Conservation (phyloP, 2,888 invertebrate species). For the Heteromyza rotundicornis region DNA sequence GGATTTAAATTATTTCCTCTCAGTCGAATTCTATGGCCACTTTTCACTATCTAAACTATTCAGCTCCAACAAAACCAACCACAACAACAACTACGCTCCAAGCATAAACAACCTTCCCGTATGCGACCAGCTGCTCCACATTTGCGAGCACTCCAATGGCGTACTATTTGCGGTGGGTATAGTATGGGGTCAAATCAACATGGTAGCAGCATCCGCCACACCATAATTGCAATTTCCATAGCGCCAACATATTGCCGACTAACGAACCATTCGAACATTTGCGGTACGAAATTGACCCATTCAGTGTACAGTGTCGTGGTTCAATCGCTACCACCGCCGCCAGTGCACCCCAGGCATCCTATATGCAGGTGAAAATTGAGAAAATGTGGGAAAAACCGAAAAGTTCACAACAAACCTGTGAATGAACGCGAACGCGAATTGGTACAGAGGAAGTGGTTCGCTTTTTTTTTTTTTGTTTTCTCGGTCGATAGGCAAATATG, state of each 20-base stretch:
- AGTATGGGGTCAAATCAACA: slow-evolving; percentile 42
- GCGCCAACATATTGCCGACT: slow-evolving; percentile 16
- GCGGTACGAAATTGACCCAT: slow-evolving; percentile 48
- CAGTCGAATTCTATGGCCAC: too few relatives aligned
- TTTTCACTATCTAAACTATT: too few relatives aligned
- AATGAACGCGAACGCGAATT: neutral
- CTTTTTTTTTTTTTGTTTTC: too few relatives aligned
- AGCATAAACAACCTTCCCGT: too few relatives aligned
- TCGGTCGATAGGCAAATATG: too few relatives aligned
- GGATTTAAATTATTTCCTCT: too few relatives aligned
- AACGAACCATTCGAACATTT: slow-evolving; percentile 45
- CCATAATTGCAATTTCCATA: neutral
- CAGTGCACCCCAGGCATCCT: too few relatives aligned
- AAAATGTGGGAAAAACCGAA: slow-evolving; percentile 13
- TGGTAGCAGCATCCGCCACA: slow-evolving; percentile 19
- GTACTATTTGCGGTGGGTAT: slow-evolving; percentile 7
- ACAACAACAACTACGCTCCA: too few relatives aligned
- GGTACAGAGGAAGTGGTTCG: too few relatives aligned
- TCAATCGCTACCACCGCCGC: too few relatives aligned
- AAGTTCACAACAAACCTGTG: neutral
- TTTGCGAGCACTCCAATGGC: slow-evolving; percentile 3
- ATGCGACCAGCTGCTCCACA: slow-evolving; percentile 1
- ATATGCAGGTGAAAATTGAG: slow-evolving; percentile 39
- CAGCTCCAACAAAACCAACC: too few relatives aligned
- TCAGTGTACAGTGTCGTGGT: slow-evolving; percentile 24